Evolutionary conservation across 64 coral and sea anemone genomes (phyloP).

Genomic region (Astreopora myriophthalma): DNA sequence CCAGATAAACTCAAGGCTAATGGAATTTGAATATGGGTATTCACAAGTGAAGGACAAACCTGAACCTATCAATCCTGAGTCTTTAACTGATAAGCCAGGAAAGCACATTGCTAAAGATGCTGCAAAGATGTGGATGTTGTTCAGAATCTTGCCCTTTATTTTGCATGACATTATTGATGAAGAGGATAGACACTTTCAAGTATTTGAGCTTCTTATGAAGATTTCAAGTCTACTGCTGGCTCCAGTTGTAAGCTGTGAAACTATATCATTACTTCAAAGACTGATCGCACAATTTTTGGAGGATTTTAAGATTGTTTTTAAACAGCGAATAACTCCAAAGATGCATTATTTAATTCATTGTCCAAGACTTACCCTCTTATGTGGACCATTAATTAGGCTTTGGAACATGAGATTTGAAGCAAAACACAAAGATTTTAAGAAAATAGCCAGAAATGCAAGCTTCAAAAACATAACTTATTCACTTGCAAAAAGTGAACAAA

Average conservation of each 20-base stretch:
- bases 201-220: slow-evolving; percentile 46
- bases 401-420: slow-evolving; percentile 63
- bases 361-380: slow-evolving; percentile 41
- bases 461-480: slow-evolving; percentile 56
- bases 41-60: slow-evolving; percentile 19
- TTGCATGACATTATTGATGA: slow-evolving; percentile 41
- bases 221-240: slow-evolving; percentile 49
- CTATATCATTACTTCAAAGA: slow-evolving; percentile 30
- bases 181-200: background rate
- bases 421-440: slow-evolving; percentile 63
- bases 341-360: slow-evolving; percentile 62
- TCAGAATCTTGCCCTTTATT: slow-evolving; percentile 64
- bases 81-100: background rate
- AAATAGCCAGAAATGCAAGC: background rate
- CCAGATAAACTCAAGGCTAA: background rate
- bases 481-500: slow-evolving; percentile 47
- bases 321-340: slow-evolving; percentile 32
- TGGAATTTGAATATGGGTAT: slow-evolving; percentile 26
- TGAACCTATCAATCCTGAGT: background rate
- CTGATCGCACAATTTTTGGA: slow-evolving; percentile 2
- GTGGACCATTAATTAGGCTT: slow-evolving; percentile 54
- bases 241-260: slow-evolving; percentile 49
- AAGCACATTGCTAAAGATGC: slow-evolving; percentile 48
- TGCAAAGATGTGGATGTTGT: slow-evolving; percentile 62
- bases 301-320: slow-evolving; percentile 44